Evolutionary conservation across 2,113 vertebrate genomes (phyloP), one percentile per base, ranked within the genome.

Genomic region (Apistogramma diplotaenia): DNA sequence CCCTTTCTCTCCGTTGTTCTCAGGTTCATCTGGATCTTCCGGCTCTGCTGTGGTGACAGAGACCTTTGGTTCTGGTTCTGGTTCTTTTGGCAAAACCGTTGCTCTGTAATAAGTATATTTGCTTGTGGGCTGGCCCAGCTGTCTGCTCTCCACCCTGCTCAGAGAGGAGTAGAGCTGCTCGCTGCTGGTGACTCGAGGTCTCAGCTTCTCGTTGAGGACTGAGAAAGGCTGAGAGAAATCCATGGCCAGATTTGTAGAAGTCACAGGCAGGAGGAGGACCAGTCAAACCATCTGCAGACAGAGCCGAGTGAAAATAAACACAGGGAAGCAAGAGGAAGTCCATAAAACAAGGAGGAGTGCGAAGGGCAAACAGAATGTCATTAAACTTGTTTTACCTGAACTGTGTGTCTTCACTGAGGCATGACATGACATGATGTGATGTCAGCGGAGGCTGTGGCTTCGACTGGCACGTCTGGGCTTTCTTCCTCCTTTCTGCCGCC

Each of bases 321-420:
- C 5, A 3, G 49, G 25, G 51, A 51, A 51, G 65, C 43, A 60
- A 43, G 65, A 78, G 43, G 75, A 46, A 86, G 23, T 19, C 37
- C 59, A 19, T 55, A 25, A 88, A 35, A 49, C 33, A 29, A 72
- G 35, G 21, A 40, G 46, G 72, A 83, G 79, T 76, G 83, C 58
- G 56, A 6, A 13, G 61, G 49, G 54, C 51, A 27, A 19, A 40
- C 7, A 80, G 82, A 94, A 96, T 93, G 92, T 77, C 25, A 27
- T 57, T 79, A 43, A 83, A 93, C 95, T 62, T 0, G 95, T 93
- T 94, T 85, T 92, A 93, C 95, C 92, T 87, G 94, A 89, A 62
- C 12, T 15, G 60, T 10, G 10, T 60, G 72, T 84, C 79, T 80
- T 82, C 57, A 80, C 54, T 43, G 16, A 9, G 6, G 23, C 60